Evolutionary conservation across 2,888 invertebrate genomes (phyloP), one percentile per base, ranked within the genome.

Genomic region (Adelognathus sp.): DNA sequence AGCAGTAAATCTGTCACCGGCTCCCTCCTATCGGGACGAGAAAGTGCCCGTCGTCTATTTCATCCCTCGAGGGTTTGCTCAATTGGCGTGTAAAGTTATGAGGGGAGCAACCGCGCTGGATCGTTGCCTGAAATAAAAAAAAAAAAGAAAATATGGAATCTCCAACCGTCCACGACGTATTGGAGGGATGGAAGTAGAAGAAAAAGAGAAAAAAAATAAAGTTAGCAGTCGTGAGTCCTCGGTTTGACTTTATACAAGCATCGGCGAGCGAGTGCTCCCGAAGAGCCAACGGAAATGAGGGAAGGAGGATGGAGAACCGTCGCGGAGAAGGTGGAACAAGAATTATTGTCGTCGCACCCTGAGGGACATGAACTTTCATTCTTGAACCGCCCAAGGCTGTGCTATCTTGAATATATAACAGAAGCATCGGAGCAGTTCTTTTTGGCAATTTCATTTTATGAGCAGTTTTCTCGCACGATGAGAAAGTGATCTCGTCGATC

Each of bases 361-460:
- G 39, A 69, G 39, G 39, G 56, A 69, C 36, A 52, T 41, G 14
- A 56, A 56, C 39, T 56, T 69, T 69, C 39, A 41, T 69, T 69
- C n/a, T 56, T 56, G 14, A 54, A 41, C 36, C 54, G 24, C 29
- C 41, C 24, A 14, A n/a, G 56, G 31, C 27, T 27, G n/a, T 27
- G 31, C 11, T 36, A 52, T 16, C 14, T 50, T 14, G 21, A 39
- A 16, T n/a, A 56, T 41, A 36, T 39, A 21, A 24, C 18, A 21
- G 33, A 46, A 6, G 6, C 58, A 27, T 52, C 36, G 46, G 16
- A 27, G 24, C 16, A 11, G 3, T 44, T 46, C n/a, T 39, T 36
- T 36, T 58, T 21, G 18, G n/a, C 36, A 11, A 21, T 58, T 31
- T n/a, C 16, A 58, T 58, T 9, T 5, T 11, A n/a, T 11, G 3